Evolutionary conservation across 2,888 invertebrate species (phyloP).

Genomic region (Phorcus lineatus): DNA sequence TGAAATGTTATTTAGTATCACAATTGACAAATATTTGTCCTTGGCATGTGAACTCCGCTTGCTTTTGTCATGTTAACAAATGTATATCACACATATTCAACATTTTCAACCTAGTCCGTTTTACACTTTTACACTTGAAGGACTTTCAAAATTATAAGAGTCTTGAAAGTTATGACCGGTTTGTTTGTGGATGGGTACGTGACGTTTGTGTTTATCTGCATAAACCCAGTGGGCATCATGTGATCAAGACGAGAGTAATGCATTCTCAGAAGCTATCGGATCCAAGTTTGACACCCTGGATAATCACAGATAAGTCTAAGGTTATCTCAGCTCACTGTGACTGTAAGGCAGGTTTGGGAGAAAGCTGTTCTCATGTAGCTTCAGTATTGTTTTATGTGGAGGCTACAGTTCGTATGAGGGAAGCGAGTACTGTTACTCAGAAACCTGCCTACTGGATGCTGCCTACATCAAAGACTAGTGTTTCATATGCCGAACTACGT

Average conservation of each 20-base stretch:
- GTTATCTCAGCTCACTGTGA: not conserved
- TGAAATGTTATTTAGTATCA: too few species aligned
- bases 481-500: not conserved
- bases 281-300: not conserved
- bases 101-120: not conserved
- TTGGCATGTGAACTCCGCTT: too few species aligned
- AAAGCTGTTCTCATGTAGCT: slow-evolving; percentile 4
- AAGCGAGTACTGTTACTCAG: not conserved
- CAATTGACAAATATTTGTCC: too few species aligned
- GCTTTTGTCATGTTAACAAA: too few species aligned
- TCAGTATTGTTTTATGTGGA: not conserved
- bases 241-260: not conserved
- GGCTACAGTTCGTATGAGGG: not conserved
- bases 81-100: too few species aligned
- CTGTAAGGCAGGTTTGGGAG: slow-evolving; percentile 5
- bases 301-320: slow-evolving; percentile 12
- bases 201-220: not conserved
- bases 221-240: not conserved
- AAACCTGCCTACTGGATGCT: not conserved
- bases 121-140: not conserved
- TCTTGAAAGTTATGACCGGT: not conserved
- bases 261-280: slow-evolving; percentile 6
- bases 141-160: slow-evolving; percentile 23
- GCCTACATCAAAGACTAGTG: not conserved
- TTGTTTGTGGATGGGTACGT: not conserved